Evolutionary conservation across 1,140 invertebrate genomes (phyloP).

Genomic region (Drosophila bifasciata): DNA sequence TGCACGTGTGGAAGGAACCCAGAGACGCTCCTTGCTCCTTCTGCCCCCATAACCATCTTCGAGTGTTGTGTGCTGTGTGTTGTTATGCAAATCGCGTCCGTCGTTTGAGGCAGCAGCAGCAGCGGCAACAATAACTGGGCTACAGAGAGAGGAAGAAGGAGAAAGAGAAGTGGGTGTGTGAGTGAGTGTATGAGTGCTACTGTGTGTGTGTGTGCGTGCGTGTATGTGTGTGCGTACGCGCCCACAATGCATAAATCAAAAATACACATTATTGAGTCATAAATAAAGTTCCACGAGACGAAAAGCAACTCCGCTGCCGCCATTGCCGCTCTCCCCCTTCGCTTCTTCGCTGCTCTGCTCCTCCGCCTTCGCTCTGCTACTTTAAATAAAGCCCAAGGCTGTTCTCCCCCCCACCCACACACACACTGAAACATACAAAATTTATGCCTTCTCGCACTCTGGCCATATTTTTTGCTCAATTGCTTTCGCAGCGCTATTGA

Average conservation of each 20-base stretch:
- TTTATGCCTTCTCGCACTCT: slow-evolving; percentile 63
- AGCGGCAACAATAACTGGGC: slow-evolving; percentile 53
- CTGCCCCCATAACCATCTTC: too few species aligned
- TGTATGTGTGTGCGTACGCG: slow-evolving; percentile 52
- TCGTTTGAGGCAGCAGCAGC: slow-evolving; percentile 40
- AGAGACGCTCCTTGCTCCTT: too few species aligned
- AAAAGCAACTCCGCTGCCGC: too few species aligned
- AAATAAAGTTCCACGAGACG: slow-evolving; percentile 66
- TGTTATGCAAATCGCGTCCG: slow-evolving; percentile 73
- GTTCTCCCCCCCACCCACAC: too few species aligned
- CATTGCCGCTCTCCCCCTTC: too few species aligned
- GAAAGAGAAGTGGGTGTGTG: slow-evolving; percentile 28
- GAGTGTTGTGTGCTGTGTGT: slow-evolving; percentile 49
- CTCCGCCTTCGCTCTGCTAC: slow-evolving; percentile 53
- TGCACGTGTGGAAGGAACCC: too few species aligned
- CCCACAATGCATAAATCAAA: slow-evolving; percentile 80
- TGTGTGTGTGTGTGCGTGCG: slow-evolving; percentile 19
- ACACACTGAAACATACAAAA: slow-evolving; percentile 6
- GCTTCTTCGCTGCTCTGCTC: too few species aligned
- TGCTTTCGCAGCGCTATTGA: slow-evolving; percentile 56
- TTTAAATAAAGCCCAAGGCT: slow-evolving; percentile 69
- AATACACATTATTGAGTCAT: slow-evolving; percentile 82
- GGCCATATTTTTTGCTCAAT: slow-evolving; percentile 78
- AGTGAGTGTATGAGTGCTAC: slow-evolving; percentile 24
- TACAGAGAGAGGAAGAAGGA: slow-evolving; percentile 4